Base-by-base conservation (phyloP, 1,140 invertebrate species). In the Cardiocondyla obscurior region DNA sequence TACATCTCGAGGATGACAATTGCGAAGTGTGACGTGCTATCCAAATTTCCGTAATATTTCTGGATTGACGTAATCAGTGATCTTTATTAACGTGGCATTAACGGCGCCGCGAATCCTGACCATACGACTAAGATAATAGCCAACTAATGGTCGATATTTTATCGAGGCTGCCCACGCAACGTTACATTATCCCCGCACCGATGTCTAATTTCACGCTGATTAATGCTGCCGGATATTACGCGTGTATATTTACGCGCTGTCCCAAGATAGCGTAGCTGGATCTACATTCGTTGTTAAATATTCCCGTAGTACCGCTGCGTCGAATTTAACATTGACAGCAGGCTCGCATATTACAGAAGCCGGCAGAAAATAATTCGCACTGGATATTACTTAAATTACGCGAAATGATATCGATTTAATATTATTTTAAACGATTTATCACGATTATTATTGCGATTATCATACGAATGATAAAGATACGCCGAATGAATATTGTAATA, bases 141-240 rank as follows among this genome's bases (percentile, higher is more conserved):
- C 46, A 7, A 33, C 62, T 79, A 79, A 79, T 79, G 74, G 62
- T 69, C 74, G 74, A 79, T 79, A 79, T 79, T 79, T 79, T 79
- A 79, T 79, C 74, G 33, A 42, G 42, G 46, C 62, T 67, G 62
- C 30, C 74, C 62, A 55, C 46, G n/a, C 74, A 39, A 55, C 19
- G 22, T 77, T 60, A 30, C 55, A 25, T 14, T 79, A 79, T 42
- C 74, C 74, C 33, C n/a, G 74, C 62, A 67, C n/a, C 62, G n/a
- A 77, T 65, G 73, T 77, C 74, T 77, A 77, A 77, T 77, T 77
- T 77, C 60, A 53, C 44, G 33, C 25, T 79, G 74, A 79, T 79
- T 79, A 79, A 79, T 79, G 62, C 51, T 46, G 12, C 44, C 33
- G 62, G 46, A 79, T 39, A 79, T 77, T 69, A 53, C 33, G 46